phyloP scores from a whole-genome alignment of 1,140 invertebrate genomes.

The Drosophila sp. region DNA sequence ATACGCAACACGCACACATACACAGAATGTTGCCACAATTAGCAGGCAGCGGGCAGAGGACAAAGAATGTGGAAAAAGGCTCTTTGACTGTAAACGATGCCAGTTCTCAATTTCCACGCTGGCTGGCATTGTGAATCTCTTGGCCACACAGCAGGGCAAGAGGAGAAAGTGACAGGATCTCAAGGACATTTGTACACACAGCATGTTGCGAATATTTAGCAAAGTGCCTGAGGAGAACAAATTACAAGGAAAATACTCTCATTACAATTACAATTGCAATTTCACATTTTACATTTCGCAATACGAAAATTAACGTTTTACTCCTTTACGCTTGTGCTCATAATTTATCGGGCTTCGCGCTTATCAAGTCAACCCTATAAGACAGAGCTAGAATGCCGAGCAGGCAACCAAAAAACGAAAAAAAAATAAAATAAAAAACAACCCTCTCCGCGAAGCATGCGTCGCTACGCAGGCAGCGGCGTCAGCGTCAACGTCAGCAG shows the following conservation, averaged over 20 bases:
- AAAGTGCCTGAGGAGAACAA: conserved; percentile 14
- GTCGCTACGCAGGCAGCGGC: conserved; percentile 38
- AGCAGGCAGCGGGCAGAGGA: conserved; percentile 36
- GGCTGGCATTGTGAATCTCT: conserved; percentile 53
- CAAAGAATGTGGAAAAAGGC: neutral
- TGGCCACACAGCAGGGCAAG: conserved; percentile 51
- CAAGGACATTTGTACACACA: conserved; percentile 52
- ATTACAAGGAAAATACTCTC: conserved; percentile 43
- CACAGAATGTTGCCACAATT: conserved; percentile 33
- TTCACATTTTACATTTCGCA: conserved; percentile 46
- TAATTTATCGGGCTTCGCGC: conserved; percentile 60
- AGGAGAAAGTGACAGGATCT: conserved; percentile 33
- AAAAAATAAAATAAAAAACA: conserved; percentile 53
- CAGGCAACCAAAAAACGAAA: conserved; percentile 6
- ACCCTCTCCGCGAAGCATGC: conserved; percentile 65
- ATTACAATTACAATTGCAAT: conserved; percentile 80
- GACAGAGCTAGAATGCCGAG: conserved; percentile 3
- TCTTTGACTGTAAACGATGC: conserved; percentile 51
- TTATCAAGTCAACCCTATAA: conserved; percentile 54
- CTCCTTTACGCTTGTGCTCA: conserved; percentile 55
- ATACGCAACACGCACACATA: conserved; percentile 21
- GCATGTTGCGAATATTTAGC: conserved; percentile 27
- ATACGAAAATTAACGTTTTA: conserved; percentile 34
- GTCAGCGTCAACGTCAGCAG: conserved; percentile 8
- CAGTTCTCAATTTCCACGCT: conserved; percentile 44